Base-by-base conservation (phyloP, 2,888 invertebrate species). In the Tenthredo distinguenda region DNA sequence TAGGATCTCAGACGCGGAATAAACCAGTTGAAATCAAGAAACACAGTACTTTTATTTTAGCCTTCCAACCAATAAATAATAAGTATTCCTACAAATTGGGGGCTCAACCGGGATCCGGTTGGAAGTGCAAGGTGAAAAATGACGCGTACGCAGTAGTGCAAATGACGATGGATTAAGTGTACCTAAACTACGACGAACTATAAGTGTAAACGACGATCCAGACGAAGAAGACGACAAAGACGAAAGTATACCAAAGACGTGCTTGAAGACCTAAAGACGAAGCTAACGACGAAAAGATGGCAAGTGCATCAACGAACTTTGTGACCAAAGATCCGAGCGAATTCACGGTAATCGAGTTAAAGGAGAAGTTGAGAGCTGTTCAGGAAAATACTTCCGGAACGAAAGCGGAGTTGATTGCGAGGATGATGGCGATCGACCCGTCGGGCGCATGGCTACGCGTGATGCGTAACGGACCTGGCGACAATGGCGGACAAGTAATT, bases 341-440 rank as follows among this genome's bases (percentile, higher is more conserved):
- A 10, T 77, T 55, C 18, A 77, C 77, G 10, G 77, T 77, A 4
- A 37, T 55, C 10, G 34, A 50, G 34, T 18, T 77, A 1, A 21
- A 55, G 15, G 77, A 77, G 0, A 77, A 55, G 50, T n/a, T 77
- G 15, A 26, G 55, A 18, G 77, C 31, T 15, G 1, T 34, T 6
- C 26, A 18, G 5, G 26, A 34, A 55, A 15, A 26, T 15, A 18
- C 77, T 12, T 15, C n/a, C n/a, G 77, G 77, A 18, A 50, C 26
- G 18, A 77, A 77, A 55, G 55, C 50, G 31, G 77, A 77, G 10
- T 55, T 77, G 18, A 77, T 77, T 5, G 6, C 34, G 15, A 50
- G 77, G 34, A 3, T 77, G 34, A 31, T 37, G 15, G 34, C 12
- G 26, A n/a, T 21, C 37, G 77, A 77, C 12, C 55, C 55, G 5